Evolutionary conservation across 1,140 invertebrate species (phyloP), one percentile per base, ranked within the genome.

Genomic region (Lamellibrachia luymesi): DNA sequence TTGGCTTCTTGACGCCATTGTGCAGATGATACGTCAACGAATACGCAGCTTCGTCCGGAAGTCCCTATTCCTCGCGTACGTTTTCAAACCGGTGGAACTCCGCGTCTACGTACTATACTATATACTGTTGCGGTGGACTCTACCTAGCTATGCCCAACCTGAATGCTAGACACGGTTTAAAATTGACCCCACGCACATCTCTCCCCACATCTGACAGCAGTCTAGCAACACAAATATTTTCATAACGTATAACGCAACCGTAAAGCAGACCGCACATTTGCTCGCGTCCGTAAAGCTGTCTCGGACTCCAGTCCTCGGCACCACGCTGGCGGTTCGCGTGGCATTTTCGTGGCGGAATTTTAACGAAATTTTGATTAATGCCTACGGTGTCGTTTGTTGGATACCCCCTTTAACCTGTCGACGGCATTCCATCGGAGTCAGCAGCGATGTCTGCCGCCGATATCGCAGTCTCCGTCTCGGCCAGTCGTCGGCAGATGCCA

Each of bases 301-400:
- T 22, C 64, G 13, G 25, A 10, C 64, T 10, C 8, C 17, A 22
- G 25, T 80, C 7, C 13, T 4, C 13, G 64, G 64, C 64, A 80
- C 64, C 64, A 80, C 25, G 7, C 64, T 22, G 64, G 13, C 64
- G 64, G 8, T 80, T 80, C 64, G 13, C 64, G 64, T 22, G 13
- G 64, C 64, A 80, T 80, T 80, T 80, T 80, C 64, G 2, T 80
- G 64, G 64, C 13, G 64, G 64, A 80, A 80, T 80, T 80, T 80
- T 80, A 80, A 80, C 64, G 64, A 80, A 80, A 80, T 80, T 80
- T 80, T 80, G 64, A 80, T 80, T 80, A 80, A 80, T 80, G 64
- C 64, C 64, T 22, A 17, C 13, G 64, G 13, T 80, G 25, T 80
- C 64, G 64, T 80, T 80, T 80, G 64, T 80, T 80, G 64, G 8